A percentile compares a stretch with the other conserved stretches of the same genome.
Conservation (phyloP, 2,113 vertebrate species). For the Capra hircus region DNA sequence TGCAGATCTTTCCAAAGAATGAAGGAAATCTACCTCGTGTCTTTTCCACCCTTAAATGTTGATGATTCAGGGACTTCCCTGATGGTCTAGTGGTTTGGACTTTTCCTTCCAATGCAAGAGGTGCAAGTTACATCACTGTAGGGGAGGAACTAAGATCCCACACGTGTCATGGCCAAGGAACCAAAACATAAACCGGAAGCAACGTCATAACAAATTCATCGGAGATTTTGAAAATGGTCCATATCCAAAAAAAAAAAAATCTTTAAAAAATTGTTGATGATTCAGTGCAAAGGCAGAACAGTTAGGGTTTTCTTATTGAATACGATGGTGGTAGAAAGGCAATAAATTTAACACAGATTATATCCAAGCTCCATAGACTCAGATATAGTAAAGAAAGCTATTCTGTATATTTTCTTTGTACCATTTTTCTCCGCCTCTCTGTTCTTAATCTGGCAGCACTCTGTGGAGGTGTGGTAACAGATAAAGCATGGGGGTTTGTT, state of each 20-base stretch:
- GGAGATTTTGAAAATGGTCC: not conserved
- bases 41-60: not conserved
- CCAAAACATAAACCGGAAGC: not conserved
- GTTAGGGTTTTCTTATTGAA: not conserved
- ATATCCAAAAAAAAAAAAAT: not conserved
- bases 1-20: not conserved
- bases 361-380: not conserved
- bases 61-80: not conserved
- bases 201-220: not conserved
- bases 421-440: not conserved
- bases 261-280: not conserved
- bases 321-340: not conserved
- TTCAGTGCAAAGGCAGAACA: not conserved
- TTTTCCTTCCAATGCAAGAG: not conserved
- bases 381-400: not conserved
- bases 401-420: not conserved
- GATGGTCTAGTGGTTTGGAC: not conserved
- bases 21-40: not conserved
- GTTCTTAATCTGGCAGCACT: not conserved
- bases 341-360: not conserved
- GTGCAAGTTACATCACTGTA: not conserved
- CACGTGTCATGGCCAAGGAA: not conserved
- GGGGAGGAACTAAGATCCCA: not conserved
- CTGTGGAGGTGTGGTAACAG: not conserved
- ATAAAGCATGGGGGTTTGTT: not conserved